Evolutionary conservation across 2,113 vertebrate genomes (phyloP), one percentile per base, ranked within the genome.

Genomic region (Ornithorhynchus anatinus): DNA sequence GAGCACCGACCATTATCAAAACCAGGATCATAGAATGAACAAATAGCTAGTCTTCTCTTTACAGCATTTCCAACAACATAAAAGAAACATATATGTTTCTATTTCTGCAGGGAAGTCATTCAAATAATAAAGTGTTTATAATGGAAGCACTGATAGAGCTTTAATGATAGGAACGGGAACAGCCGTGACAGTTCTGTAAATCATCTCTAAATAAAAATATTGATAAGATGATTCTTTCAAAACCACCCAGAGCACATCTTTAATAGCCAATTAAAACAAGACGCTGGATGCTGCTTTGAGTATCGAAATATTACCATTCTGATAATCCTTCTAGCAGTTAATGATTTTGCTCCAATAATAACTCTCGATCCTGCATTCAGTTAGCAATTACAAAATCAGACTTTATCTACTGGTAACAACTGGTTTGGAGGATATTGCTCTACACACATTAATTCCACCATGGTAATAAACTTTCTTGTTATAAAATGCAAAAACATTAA

Each of bases 401-500:
- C 29, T 72, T 72, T 67, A 67, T 61, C 35, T 53, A 2, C 27
- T 62, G 13, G 10, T 27, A 71, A 32, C 9, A 56, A 45, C 14
- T 64, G n/a, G 2, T 64, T 64, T 56, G 19, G 37, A 52, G 13
- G 70, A 17, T 19, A 33, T 56, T 37, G 43, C 32, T 72, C 16
- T 44, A 15, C 19, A 15, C 20, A 2, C 4, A 38, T 29, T 72
- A 38, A 57, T 38, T 6, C 71, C 62, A 53, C 6, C 12, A 25
- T 3, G 35, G 8, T 33, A 56, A 72, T 45, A 68, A 80, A 72
- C 6, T 14, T 54, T 25, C 38, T 19, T 56, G 1, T 36, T 43
- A 4, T 27, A 59, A 83, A 80, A 66, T n/a, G 31, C 2, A 54
- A 65, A 63, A 68, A 17, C 1, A 68, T 48, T 73, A 69, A 31